Evolutionary conservation across 64 coral and sea anemone genomes (phyloP), one percentile per base, ranked within the genome.

Genomic region (Acropora yongei): DNA sequence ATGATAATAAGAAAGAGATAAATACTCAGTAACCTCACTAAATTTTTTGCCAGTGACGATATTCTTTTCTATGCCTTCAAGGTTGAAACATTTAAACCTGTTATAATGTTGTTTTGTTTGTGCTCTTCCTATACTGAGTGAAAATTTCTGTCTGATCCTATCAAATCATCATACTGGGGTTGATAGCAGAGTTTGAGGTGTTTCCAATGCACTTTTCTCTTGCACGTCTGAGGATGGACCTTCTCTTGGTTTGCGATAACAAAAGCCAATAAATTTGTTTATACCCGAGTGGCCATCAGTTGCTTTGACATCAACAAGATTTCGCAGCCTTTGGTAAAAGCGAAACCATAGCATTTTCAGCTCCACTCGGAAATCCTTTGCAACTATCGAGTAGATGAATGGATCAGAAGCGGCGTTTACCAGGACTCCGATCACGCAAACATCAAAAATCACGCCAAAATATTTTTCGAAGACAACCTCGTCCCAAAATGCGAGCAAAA

Each of bases 361-460:
- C 8, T 71, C 61, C 41, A 44, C 44, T 84, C 78, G 49, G 55
- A 93, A 93, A 48, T 87, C 75, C 2, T 93, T 93, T 8, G 91
- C 73, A 6, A 93, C 91, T 42, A 93, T 47, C 0, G 83, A 93
- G 49, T 93, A 93, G 30, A 93, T 93, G 2, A 93, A 12, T 0
- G 91, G 91, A 16, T 93, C 83, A 2, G 83, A 63, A 8, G 83
- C 91, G 1, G 78, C 75, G n/a, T 93, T 93, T 4, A 93, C 47
- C 10, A 87, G 46, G n/a, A 93, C 47, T 18, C 47, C 91, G 41
- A 93, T 87, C 30, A 93, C 91, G 39, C 82, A 93, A 8, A 93
- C 17, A 63, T 93, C 68, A 30, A 87, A 87, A 0, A 93, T 53
- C 6, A 93, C 41, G 0, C 78, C 45, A 41, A 93, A 93, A 41